Percentiles rank a stretch among this genome's conserved stretches.
These are phyloP conservation scores for Hydropotes inermis DNA, from an alignment of 2,113 vertebrate genomes.

Conservation along the genomic window DNA sequence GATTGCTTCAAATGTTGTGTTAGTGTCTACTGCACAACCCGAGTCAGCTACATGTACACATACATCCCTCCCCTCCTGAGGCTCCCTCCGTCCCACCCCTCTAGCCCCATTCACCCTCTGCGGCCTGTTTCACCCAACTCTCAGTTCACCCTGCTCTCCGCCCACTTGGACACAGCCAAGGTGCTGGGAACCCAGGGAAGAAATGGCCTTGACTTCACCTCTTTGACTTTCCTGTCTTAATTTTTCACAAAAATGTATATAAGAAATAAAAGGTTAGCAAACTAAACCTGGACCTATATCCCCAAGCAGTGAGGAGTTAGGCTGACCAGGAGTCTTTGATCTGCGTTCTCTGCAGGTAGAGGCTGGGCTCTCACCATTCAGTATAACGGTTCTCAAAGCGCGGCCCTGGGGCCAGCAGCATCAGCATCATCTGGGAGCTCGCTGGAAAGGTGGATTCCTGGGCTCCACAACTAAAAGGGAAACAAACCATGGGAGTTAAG, in stretches of 20 bases:
- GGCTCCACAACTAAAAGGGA: not conserved
- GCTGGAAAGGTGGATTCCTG: not conserved
- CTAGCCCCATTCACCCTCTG: not conserved
- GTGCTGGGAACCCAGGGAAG: not conserved
- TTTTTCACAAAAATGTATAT: not conserved
- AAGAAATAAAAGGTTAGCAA: not conserved
- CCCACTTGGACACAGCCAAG: no score
- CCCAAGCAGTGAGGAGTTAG: not conserved
- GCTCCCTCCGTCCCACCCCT: not conserved
- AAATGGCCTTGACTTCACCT: not conserved
- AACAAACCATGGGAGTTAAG: not conserved
- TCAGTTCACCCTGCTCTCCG: not conserved
- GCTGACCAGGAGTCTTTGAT: not conserved
- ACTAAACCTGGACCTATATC: not conserved
- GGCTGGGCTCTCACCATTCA: rapidly evolving
- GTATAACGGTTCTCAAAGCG: not conserved
- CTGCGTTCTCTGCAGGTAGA: not conserved
- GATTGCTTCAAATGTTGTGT: not conserved
- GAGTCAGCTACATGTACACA: not conserved
- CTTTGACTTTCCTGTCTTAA: not conserved
- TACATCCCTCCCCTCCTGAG: not conserved
- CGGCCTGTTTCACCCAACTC: not conserved
- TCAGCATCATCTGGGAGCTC: not conserved
- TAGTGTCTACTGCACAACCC: not conserved
- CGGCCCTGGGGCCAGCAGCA: not conserved